Evolutionary conservation across 2,888 invertebrate species (phyloP), one percentile per base, ranked within the genome.

Genomic region (Pseudococcus longispinus): DNA sequence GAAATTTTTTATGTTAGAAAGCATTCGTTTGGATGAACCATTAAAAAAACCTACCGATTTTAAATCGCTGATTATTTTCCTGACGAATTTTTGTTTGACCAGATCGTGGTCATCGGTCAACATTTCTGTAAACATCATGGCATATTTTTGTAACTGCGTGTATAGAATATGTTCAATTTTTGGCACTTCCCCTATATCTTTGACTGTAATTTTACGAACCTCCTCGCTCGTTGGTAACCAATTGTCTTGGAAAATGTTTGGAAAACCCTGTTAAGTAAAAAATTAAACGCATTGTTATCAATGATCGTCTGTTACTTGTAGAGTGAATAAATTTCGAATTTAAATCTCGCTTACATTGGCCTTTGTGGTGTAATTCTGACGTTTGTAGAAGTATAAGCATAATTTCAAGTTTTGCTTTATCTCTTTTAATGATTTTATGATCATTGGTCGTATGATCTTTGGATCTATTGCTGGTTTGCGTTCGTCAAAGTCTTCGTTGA

Each of bases 31-130:
- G n/a, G n/a, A n/a, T n/a, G n/a, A n/a, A n/a, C n/a, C n/a, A n/a
- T n/a, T n/a, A n/a, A n/a, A n/a, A n/a, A 32, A 32, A 77, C 77
- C 4, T 42, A 77, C 77, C 77, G 42, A 32, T 42, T 77, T 77
- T 20, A 77, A 77, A 42, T 77, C n/a, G 2, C 2, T 5, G 11
- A 77, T n/a, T 18, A 77, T 20, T 42, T 20, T 32, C 13, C n/a
- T 29, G n/a, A 20, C 42, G 20, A 20, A 77, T 37, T 42, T 77
- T 20, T 77, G 32, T 13, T 77, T 77, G 0, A 5, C n/a, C 9
- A 9, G 1, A 9, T 77, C 42, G 1, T 20, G 1, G 3, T 77
- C 42, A 20, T 77, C 77, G 18, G 9, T 20, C n/a, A 77, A 9
- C 42, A 77, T 77, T 42, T 37, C 29, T 0, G 0, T 42, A 29